A percentile compares a stretch with the other conserved stretches of the same genome.
These are phyloP conservation scores for Encarsia formosa DNA, from an alignment of 2,888 invertebrate species.

Conservation along the genomic window DNA sequence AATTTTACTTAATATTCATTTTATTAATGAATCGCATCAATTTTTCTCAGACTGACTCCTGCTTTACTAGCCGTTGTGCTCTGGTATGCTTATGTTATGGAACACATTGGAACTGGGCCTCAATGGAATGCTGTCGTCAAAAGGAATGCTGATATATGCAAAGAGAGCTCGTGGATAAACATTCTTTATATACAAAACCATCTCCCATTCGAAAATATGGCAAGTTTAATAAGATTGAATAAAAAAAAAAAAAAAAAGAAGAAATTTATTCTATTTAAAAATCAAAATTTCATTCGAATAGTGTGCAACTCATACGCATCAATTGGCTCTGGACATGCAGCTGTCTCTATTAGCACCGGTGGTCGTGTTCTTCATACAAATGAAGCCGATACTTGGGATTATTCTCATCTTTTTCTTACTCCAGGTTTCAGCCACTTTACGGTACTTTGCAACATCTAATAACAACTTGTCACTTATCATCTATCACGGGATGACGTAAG, in stretches of 20 bases:
- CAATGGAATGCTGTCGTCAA: slow-evolving; percentile 64
- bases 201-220: slow-evolving; percentile 67
- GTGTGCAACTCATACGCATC: slow-evolving; percentile 75
- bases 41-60: slow-evolving; percentile 58
- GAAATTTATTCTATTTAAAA: background rate
- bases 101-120: slow-evolving; percentile 62
- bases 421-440: slow-evolving; percentile 59
- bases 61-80: slow-evolving; percentile 61
- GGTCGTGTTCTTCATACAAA: slow-evolving; percentile 62
- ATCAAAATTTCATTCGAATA: slow-evolving; percentile 37
- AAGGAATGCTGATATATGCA: slow-evolving; percentile 63
- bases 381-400: slow-evolving; percentile 56
- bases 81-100: slow-evolving; percentile 67
- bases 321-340: slow-evolving; percentile 71
- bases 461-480: slow-evolving; percentile 63
- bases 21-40: background rate
- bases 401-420: slow-evolving; percentile 57
- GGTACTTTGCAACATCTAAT: slow-evolving; percentile 59
- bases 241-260: background rate
- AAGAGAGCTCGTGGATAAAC: slow-evolving; percentile 66
- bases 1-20: too few species aligned
- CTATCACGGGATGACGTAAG: slow-evolving; percentile 68
- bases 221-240: slow-evolving; percentile 49
- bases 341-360: slow-evolving; percentile 64
- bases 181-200: slow-evolving; percentile 66